Evolutionary conservation across 1,140 invertebrate genomes (phyloP), one percentile per base, ranked within the genome.

Genomic region (Brachionus manjavacas): DNA sequence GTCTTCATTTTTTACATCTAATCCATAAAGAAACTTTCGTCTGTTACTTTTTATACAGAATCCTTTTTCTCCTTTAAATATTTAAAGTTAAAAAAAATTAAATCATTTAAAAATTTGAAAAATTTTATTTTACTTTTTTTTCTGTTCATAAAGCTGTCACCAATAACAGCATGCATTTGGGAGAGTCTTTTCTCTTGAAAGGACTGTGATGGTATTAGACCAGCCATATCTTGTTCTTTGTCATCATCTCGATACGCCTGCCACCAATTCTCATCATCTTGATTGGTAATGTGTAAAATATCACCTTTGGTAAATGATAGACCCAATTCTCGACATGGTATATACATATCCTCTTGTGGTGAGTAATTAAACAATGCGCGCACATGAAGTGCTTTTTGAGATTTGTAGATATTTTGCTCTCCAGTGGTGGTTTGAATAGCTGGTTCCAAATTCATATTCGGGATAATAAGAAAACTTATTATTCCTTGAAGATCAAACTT

Each of bases 291-390:
- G 90, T 99, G 96, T 31, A 99, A 90, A 12, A 99, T 95, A 88
- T 99, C 97, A 31, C 95, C 95, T 90, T 95, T 95, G 87, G 94
- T 93, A 89, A 96, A 96, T 64, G 94, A 95, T 85, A 97, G 94
- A 86, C 95, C 97, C 74, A 99, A 91, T 89, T 99, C 97, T 86
- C 95, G 91, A 90, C 97, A 99, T 1, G 97, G 97, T 87, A 99
- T 97, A 89, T 98, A 99, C 85, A 95, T 92, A 90, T 99, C 97
- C 87, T 99, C 96, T 78, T 98, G 96, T 0, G 97, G 96, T 88
- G 98, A 96, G 89, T 99, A 99, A 90, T 98, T 95, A 89, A 98
- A 99, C 88, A 98, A 94, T 35, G 97, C 96, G 87, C 95, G 93
- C 85, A 98, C 93, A 89, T 97, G 95, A 87, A 92, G 87, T 87